These are phyloP conservation scores for Diadegma fenestrale DNA, from an alignment of 2,888 invertebrate species.

Conservation along the genomic window DNA sequence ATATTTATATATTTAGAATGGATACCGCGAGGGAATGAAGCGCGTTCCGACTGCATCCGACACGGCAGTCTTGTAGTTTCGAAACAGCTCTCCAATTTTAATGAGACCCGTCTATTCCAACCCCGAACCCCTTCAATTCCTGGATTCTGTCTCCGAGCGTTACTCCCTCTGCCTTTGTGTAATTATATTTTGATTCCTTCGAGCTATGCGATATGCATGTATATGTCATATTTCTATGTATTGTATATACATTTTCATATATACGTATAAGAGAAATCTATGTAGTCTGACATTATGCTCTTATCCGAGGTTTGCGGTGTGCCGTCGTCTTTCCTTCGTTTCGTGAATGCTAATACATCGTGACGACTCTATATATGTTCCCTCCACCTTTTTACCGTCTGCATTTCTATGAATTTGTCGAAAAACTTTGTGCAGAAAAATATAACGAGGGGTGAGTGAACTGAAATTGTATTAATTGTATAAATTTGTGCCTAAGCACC, in stretches of 20 bases:
- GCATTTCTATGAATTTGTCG: constrained; percentile 3
- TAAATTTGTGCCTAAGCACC: neutral
- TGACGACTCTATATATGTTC: constrained; percentile 64
- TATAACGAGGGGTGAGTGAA: neutral
- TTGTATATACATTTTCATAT: constrained; percentile 1
- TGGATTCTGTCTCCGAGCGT: constrained; percentile 81
- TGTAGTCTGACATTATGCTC: constrained; percentile 41
- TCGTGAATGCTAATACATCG: constrained; percentile 81
- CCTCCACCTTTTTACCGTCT: constrained; percentile 33
- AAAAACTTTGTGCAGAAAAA: constrained; percentile 17
- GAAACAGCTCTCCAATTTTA: constrained; percentile 84
- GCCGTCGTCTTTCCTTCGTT: constrained; percentile 71
- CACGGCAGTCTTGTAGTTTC: constrained; percentile 83
- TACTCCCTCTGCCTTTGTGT: constrained; percentile 80
- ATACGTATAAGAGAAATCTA: constrained; percentile 9
- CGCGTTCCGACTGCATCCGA: constrained; percentile 79
- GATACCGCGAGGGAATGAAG: constrained; percentile 54
- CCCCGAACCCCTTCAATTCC: constrained; percentile 53
- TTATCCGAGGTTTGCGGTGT: constrained; percentile 42
- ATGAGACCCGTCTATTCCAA: constrained; percentile 83
- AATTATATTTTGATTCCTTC: constrained; percentile 82
- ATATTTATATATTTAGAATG: constrained; percentile 38
- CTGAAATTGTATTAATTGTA: neutral
- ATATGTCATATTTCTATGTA: constrained; percentile 11
- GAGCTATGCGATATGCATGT: constrained; percentile 54